Evolutionary conservation across 2,888 invertebrate species (phyloP).

Genomic region (Eretmocerus hayati): DNA sequence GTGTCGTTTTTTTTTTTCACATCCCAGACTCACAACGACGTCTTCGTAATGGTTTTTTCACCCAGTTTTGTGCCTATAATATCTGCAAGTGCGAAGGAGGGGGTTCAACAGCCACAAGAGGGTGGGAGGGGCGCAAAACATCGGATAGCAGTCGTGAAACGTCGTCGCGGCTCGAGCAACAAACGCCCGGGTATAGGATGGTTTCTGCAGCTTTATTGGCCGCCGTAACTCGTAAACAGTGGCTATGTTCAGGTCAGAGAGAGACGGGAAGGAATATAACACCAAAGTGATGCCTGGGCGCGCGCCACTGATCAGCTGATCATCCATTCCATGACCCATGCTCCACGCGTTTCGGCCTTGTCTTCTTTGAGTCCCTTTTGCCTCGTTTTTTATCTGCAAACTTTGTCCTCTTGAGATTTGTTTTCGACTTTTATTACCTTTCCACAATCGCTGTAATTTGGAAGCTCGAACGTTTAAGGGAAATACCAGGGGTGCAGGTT

Average conservation of each 20-base stretch:
- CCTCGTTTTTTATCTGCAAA: conserved; percentile 23
- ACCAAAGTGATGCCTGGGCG: too few relatives aligned
- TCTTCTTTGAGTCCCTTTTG: not conserved
- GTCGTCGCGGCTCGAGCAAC: conserved; percentile 42
- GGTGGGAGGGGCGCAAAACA: conserved; percentile 14
- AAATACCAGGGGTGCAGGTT: too few relatives aligned
- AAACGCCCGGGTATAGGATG: too few relatives aligned
- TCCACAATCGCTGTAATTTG: too few relatives aligned
- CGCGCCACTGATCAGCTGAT: conserved; percentile 47
- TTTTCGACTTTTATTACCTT: too few relatives aligned
- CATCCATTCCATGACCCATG: conserved; percentile 46
- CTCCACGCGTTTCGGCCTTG: conserved; percentile 24
- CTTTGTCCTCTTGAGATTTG: conserved; percentile 13
- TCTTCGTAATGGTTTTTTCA: too few relatives aligned
- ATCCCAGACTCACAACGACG: too few relatives aligned
- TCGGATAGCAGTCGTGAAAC: conserved; percentile 37
- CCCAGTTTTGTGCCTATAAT: too few relatives aligned
- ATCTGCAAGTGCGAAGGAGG: not conserved
- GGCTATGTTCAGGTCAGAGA: too few relatives aligned
- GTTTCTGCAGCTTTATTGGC: conserved; percentile 47
- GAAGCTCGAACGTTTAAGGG: too few relatives aligned
- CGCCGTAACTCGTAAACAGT: conserved; percentile 48
- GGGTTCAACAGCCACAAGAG: conserved; percentile 10
- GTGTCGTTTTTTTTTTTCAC: too few relatives aligned
- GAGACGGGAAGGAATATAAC: too few relatives aligned